Percentiles rank a stretch among this genome's conserved stretches.
Evolutionary conservation across 2,888 invertebrate genomes (phyloP).

Genomic region (Ophion ventricosus): DNA sequence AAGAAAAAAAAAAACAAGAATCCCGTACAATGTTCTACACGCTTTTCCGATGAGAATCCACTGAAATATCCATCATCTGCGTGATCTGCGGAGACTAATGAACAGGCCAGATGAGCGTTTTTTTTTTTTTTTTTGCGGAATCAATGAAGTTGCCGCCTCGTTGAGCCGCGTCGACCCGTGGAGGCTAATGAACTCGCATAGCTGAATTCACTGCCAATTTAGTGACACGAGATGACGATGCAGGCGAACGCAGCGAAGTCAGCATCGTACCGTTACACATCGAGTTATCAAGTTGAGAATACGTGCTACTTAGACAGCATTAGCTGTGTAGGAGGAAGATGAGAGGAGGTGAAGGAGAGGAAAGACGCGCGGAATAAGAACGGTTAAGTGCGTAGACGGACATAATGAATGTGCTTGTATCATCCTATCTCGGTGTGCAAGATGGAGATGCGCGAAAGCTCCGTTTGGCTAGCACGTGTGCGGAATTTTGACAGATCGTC

Average conservation of each 20-base stretch:
- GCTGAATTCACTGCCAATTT: slow-evolving; percentile 40
- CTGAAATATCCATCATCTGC: neutral
- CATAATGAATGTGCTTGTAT: slow-evolving; percentile 32
- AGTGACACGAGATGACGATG: slow-evolving; percentile 42
- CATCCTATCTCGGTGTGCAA: slow-evolving; percentile 13
- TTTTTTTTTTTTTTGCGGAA: neutral
- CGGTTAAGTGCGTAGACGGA: slow-evolving; percentile 39
- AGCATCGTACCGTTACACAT: slow-evolving; percentile 43
- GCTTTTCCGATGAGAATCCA: neutral
- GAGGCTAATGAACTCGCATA: slow-evolving; percentile 23
- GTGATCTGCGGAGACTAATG: neutral
- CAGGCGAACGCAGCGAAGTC: slow-evolving; percentile 22
- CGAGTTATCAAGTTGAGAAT: slow-evolving; percentile 45
- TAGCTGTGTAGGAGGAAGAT: slow-evolving; percentile 10
- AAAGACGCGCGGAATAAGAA: slow-evolving; percentile 32
- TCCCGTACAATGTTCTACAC: neutral
- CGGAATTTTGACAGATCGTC: slow-evolving; percentile 31
- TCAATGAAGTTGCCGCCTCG: neutral
- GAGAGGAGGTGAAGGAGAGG: neutral
- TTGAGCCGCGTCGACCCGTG: neutral
- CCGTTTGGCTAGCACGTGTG: slow-evolving; percentile 15
- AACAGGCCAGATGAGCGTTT: neutral
- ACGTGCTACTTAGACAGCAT: slow-evolving; percentile 35
- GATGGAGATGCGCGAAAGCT: slow-evolving; percentile 18
- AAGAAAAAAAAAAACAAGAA: too few species aligned